Evolutionary conservation across 2,113 vertebrate species (phyloP).

Genomic region (Sialia sialis): DNA sequence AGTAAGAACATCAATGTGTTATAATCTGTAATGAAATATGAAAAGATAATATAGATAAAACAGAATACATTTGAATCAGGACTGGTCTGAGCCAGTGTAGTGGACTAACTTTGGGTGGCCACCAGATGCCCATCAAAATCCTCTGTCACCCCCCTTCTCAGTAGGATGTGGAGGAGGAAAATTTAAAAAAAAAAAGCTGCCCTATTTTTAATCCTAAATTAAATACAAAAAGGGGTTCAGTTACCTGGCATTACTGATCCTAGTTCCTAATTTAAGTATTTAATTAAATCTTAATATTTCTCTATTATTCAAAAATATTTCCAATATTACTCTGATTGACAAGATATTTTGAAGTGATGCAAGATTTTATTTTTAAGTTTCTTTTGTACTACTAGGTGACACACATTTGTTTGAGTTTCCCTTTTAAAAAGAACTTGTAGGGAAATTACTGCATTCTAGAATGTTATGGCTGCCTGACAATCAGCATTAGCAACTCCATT

Average conservation of each 20-base stretch:
- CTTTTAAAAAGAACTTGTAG: neutral
- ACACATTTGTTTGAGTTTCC: neutral
- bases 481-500: neutral
- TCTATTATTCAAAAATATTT: too few relatives aligned
- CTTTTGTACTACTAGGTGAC: neutral
- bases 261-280: neutral
- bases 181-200: rapidly evolving
- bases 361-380: neutral
- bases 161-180: neutral
- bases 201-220: neutral
- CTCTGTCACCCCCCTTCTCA: neutral
- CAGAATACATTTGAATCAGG: neutral
- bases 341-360: neutral
- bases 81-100: neutral
- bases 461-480: neutral
- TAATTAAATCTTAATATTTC: neutral
- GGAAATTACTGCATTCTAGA: neutral
- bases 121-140: neutral
- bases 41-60: neutral
- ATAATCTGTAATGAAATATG: neutral
- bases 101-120: neutral
- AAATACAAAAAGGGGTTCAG: neutral
- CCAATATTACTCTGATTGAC: neutral
- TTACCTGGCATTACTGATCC: neutral
- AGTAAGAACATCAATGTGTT: neutral